A percentile compares a stretch with the other conserved stretches of the same genome.
Conservation (phyloP, 2,797 vertebrate genomes). For the Lagodon rhomboides region DNA sequence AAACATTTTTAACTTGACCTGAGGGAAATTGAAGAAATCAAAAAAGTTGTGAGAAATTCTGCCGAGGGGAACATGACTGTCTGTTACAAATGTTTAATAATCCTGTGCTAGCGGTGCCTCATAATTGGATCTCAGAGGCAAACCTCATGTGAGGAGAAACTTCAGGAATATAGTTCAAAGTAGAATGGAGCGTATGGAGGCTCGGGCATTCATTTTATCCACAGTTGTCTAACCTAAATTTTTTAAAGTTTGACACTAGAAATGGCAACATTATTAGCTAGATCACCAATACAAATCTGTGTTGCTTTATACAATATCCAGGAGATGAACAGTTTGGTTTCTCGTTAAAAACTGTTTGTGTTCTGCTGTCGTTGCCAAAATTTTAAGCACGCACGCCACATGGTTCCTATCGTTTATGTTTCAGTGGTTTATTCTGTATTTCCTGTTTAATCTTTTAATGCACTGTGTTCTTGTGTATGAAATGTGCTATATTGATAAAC, state of each 20-base stretch:
- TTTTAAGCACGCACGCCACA: neutral
- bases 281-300: neutral
- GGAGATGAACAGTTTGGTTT: neutral
- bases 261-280: neutral
- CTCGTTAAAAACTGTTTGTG: neutral
- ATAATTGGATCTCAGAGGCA: neutral
- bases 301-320: neutral
- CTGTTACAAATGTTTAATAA: too few species aligned
- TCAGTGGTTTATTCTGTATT: neutral
- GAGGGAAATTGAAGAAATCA: neutral
- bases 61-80: neutral
- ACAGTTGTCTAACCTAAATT: too few species aligned
- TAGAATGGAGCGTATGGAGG: too few species aligned
- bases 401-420: neutral
- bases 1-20: neutral
- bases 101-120: neutral
- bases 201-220: too few species aligned
- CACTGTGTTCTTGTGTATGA: neutral
- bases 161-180: too few species aligned
- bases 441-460: constrained; percentile 19
- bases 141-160: too few species aligned
- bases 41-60: neutral
- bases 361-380: neutral
- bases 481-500: neutral
- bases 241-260: neutral